Evolutionary conservation across 2,113 vertebrate genomes (phyloP), one percentile per base, ranked within the genome.

Genomic region (Guaruba guarouba): DNA sequence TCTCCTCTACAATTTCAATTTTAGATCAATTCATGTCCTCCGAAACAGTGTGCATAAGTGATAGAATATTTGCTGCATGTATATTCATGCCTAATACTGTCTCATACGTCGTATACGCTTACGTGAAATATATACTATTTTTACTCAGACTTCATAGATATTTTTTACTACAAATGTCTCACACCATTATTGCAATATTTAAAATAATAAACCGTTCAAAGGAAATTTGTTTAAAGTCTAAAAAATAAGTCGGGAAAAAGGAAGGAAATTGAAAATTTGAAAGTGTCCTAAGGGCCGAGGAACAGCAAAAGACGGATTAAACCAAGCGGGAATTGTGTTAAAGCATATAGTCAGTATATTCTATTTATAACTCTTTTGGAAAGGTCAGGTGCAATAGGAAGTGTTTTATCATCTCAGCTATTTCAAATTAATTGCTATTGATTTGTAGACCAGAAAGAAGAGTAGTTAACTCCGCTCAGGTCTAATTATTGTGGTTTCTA

Each of bases 351-450:
- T 33, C 69, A 9, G 25, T 82, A 22, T 76, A 92, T 84, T 73
- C 90, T 68, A 41, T 66, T 28, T 69, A 55, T 31, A 92, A 79
- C 39, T 63, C 73, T 68, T 86, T 82, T 14, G 27, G 46, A 76
- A 68, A 85, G 79, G 77, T 86, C 92, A 90, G 94, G 80, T 93
- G 70, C 41, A 78, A 91, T 35, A 67, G 76, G 81, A 92, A 81
- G 63, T 70, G 66, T 86, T 91, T 94, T 91, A 90, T 96, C 76
- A 69, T 39, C 84, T 74, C 85, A 77, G 87, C 92, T 80, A 82
- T 90, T 81, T 90, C 61, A 86, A 95, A 97, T 97, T 79, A 96
- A 96, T 95, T 94, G 67, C 84, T 90, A 92, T 94, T 91, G 83
- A 86, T 96, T 97, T 91, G 54, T 71, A 82, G 73, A 97, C 92